Evolutionary conservation across 1,140 invertebrate genomes (phyloP), one percentile per base, ranked within the genome.

Genomic region (Cotesia typhae): DNA sequence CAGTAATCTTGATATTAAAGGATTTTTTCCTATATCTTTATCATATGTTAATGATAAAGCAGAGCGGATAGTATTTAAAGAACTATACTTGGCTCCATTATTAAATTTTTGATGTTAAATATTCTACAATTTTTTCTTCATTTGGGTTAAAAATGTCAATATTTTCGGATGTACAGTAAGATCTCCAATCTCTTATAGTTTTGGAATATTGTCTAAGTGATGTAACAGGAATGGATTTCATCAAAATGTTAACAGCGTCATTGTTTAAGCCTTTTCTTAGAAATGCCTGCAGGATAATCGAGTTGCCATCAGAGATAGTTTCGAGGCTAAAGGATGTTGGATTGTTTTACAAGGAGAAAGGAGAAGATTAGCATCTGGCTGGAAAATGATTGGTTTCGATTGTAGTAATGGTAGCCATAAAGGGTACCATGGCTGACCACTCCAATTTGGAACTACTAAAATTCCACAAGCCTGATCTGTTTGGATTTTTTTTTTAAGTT

Each of bases 251-350:
- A 37, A 36, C 38, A 12, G 69, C 41, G 6, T 41, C 17, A 12
- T 36, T 47, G 0, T 47, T 47, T 12, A 71, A 17, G 5, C 59
- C 57, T n/a, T 59, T 14, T 17, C 37, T 20, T 35, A 36, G 9
- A n/a, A 17, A 71, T 6, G 69, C 69, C 57, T 69, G 53, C 4
- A 36, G 53, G 67, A 69, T 69, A 69, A 69, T 37, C 9, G 4
- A 5, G 10, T 60, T 10, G 70, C 70, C 20, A 72, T 12, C 12
- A 72, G 51, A 1, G 36, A 12, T 36, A 72, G 14, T 14, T 55
- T 65, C 20, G 35, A 2, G 4, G 63, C 64, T 41, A 55, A 35
- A 4, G 63, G 70, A 67, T 72, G 70, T 67, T 53, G 61, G 12
- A 35, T 55, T 1, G 1, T 0, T 36, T 52, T 67, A 41, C 52